Evolutionary conservation across 2,797 vertebrate species (phyloP), one percentile per base, ranked within the genome.

Genomic region (Oryzias dopingdopingensis): DNA sequence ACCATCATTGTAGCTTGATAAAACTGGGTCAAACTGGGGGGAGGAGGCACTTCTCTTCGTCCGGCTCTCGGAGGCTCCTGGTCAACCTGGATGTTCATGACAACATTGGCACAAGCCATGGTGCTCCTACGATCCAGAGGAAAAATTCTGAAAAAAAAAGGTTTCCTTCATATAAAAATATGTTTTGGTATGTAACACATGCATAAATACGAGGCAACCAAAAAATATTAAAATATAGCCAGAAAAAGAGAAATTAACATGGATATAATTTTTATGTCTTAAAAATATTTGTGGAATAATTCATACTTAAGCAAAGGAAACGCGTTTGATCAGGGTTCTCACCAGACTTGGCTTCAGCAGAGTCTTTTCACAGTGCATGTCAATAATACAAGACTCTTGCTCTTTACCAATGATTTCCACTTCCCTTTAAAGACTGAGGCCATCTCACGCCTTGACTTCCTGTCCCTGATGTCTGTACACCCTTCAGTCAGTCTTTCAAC

Each of bases 41-140:
- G 26, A 1, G 61, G 20, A 0, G 48, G 55, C 0, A 18, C 5
- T 0, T 58, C 49, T 14, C 4, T 10, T 6, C 17, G 8, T 6
- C 18, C 41, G 2, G 2, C 5, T 23, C 17, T 5, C 2, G 0
- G 0, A 0, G 13, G 22, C 3, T 42, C 26, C 0, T 65, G 18
- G 1, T 78, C 70, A 5, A 1, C 42, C 1, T 50, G 51, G 59
- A 89, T 88, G 7, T 72, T 62, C 88, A 91, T 83, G 49, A 82
- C 69, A 4, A 77, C 16, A 14, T 85, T 22, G 3, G 74, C 86
- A 49, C 66, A 74, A 32, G 91, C 89, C 92, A 92, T 93, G 73
- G 14, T 72, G 42, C 40, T 41, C 56, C 64, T 56, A 49, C 66
- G 42, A 52, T 52, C 69, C 71, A 55, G 7, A 61, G 12, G 14